Evolutionary conservation across 2,888 invertebrate genomes (phyloP).

Genomic region (Argynnis bischoffii): DNA sequence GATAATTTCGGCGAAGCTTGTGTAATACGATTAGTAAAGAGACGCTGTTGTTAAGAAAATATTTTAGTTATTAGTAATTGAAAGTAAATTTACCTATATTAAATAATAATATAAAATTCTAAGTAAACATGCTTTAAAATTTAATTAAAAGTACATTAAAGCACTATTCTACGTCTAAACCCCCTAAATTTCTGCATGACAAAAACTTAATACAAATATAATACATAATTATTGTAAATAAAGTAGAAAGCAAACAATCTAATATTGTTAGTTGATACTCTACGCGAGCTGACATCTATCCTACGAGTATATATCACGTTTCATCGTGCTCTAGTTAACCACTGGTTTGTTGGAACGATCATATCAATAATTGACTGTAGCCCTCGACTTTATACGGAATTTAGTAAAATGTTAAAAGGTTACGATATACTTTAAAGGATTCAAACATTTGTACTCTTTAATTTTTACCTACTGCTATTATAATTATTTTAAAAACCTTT

Average conservation of each 20-base stretch:
- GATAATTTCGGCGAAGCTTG: constrained; percentile 1
- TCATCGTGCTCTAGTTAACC: constrained; percentile 15
- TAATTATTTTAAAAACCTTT: too few species aligned
- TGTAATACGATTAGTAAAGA: constrained; percentile 14
- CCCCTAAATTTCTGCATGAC: too few species aligned
- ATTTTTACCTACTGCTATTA: too few species aligned
- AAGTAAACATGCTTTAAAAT: neutral
- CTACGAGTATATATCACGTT: neutral
- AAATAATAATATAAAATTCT: neutral
- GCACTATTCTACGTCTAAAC: too few species aligned
- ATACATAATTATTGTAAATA: neutral
- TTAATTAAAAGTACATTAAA: too few species aligned
- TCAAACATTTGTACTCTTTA: too few species aligned
- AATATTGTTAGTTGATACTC: constrained; percentile 2
- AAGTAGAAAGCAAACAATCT: constrained; percentile 8
- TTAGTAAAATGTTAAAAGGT: too few species aligned
- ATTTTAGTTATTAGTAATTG: neutral
- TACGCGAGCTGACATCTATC: constrained; percentile 11
- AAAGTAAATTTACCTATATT: neutral
- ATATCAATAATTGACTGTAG: constrained; percentile 15
- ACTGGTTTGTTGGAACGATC: constrained; percentile 14
- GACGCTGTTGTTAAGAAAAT: neutral
- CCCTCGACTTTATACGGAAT: neutral
- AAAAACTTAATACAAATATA: too few species aligned
- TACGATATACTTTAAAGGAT: too few species aligned